These are phyloP conservation scores for Caiman crocodilus DNA, from an alignment of 2,797 vertebrate species.

Conservation along the genomic window DNA sequence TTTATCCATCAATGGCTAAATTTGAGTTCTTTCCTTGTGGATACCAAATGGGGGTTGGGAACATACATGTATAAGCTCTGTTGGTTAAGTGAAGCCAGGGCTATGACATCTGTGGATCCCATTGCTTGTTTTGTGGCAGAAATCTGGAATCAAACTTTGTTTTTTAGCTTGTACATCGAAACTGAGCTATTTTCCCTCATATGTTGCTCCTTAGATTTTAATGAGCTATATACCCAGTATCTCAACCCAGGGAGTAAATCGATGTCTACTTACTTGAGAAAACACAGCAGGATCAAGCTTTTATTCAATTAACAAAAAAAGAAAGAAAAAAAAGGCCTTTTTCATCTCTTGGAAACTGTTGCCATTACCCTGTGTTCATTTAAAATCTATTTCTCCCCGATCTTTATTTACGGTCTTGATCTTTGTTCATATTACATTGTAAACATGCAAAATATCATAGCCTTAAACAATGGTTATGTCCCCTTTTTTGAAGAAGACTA, in stretches of 20 bases:
- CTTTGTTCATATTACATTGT: background rate
- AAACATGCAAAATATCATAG: background rate
- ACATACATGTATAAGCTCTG: background rate
- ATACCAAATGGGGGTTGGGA: background rate
- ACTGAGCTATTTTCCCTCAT: background rate
- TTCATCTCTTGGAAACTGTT: background rate
- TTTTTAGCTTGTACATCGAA: background rate
- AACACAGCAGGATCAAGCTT: background rate
- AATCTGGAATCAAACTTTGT: background rate
- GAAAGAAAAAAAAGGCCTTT: background rate
- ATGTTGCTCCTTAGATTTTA: background rate
- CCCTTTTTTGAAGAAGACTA: background rate
- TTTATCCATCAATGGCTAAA: background rate
- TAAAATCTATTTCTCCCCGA: background rate
- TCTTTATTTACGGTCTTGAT: background rate
- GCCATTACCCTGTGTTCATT: accelerated
- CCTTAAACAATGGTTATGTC: background rate
- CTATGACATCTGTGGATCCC: accelerated
- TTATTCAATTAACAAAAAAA: background rate
- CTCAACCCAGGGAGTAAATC: background rate
- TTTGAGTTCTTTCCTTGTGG: background rate
- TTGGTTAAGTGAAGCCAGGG: accelerated
- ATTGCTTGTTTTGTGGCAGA: background rate
- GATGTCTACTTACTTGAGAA: background rate
- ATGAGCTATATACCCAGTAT: no score